phyloP scores from a whole-genome alignment of 2,797 vertebrate species.

The Dromococcyx pavoninus region DNA sequence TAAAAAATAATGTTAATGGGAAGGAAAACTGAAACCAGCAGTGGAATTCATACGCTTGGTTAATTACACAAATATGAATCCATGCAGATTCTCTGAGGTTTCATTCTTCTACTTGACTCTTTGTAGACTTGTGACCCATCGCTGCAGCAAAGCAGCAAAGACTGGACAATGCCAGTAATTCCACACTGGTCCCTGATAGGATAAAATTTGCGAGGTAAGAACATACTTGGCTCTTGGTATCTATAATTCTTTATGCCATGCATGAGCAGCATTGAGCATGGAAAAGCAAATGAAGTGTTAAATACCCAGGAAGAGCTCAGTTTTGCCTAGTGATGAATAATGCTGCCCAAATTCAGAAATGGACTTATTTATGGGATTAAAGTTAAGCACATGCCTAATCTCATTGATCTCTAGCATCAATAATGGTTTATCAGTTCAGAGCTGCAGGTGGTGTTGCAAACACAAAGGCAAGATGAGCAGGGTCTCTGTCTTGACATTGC shows the following conservation, averaged over 20 bases:
- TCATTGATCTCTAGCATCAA: slow-evolving; percentile 48
- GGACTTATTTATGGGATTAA: slow-evolving; percentile 57
- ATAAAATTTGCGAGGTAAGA: neutral
- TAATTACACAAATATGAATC: slow-evolving; percentile 33
- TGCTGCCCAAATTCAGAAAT: slow-evolving; percentile 22
- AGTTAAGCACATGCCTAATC: slow-evolving; percentile 62
- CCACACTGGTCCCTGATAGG: neutral
- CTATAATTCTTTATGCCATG: neutral
- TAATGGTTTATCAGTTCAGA: slow-evolving; percentile 44
- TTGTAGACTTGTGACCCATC: neutral
- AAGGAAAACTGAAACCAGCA: neutral
- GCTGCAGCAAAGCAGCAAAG: neutral
- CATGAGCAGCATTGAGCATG: neutral
- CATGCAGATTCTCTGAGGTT: neutral
- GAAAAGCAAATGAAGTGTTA: slow-evolving; percentile 44
- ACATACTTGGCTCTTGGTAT: neutral
- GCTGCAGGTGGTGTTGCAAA: slow-evolving; percentile 2
- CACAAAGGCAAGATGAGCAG: neutral
- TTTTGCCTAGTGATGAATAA: slow-evolving; percentile 14
- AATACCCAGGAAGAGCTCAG: slow-evolving; percentile 29
- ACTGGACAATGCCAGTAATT: neutral
- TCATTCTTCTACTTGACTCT: neutral
- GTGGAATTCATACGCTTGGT: neutral
- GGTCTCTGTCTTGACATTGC: slow-evolving; percentile 5
- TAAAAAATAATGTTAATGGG: slow-evolving; percentile 15